Evolutionary conservation across 2,797 vertebrate genomes (phyloP).

Genomic region (Anguilla pacifica): DNA sequence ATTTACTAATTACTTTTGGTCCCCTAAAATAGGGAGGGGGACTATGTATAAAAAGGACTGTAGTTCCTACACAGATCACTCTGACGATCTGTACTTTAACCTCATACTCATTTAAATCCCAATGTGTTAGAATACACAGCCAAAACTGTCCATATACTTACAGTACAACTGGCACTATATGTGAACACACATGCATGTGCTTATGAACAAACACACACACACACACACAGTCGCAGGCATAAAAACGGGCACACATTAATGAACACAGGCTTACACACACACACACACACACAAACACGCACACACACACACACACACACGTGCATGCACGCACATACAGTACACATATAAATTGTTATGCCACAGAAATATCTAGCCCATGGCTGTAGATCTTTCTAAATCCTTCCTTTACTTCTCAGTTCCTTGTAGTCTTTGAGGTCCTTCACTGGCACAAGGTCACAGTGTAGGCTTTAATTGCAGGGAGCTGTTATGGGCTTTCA

Average conservation of each 20-base stretch:
- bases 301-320: background rate
- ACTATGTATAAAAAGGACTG: too few relatives aligned
- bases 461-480: conserved; percentile 82
- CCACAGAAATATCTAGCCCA: conserved; percentile 8
- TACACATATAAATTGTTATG: background rate
- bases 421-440: conserved; percentile 57
- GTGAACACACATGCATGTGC: background rate
- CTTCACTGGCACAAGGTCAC: conserved; percentile 76
- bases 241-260: background rate
- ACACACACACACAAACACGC: background rate
- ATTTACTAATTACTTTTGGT: too few relatives aligned
- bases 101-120: too few relatives aligned
- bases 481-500: conserved; percentile 72
- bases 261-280: background rate
- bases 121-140: too few relatives aligned
- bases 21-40: too few relatives aligned
- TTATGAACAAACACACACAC: background rate
- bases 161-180: too few relatives aligned
- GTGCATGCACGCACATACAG: background rate
- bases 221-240: background rate
- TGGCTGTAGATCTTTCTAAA: conserved; percentile 3
- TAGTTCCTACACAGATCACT: too few relatives aligned
- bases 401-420: conserved; percentile 39
- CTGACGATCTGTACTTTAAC: too few relatives aligned
- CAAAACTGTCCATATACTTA: too few relatives aligned